Conservation (phyloP, 2,797 vertebrate genomes). For the Cryptoprocta ferox region DNA sequence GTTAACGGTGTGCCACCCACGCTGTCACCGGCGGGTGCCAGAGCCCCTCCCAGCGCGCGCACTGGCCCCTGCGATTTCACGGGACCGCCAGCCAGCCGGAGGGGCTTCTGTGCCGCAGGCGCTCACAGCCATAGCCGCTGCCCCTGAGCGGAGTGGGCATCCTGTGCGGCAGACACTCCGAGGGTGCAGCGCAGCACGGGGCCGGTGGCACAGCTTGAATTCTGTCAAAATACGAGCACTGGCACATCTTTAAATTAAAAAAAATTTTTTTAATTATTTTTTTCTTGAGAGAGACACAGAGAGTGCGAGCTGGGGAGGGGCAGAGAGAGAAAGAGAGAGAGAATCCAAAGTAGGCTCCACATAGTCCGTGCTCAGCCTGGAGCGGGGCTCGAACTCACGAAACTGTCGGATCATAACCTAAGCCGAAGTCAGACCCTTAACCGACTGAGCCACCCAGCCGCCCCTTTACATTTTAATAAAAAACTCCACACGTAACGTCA, state of each 20-base stretch:
- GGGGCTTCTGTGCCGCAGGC: background rate
- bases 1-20: background rate
- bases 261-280: no score
- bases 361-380: no score
- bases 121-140: background rate
- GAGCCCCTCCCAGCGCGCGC: background rate
- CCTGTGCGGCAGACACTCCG: background rate
- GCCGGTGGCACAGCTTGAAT: background rate
- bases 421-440: no score
- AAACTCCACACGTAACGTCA: background rate
- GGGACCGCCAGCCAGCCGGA: accelerated
- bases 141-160: background rate
- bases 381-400: accelerated
- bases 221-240: background rate
- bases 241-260: background rate
- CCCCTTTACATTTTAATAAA: background rate
- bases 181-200: background rate
- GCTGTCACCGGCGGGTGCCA: accelerated
- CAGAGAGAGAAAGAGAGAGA: no score
- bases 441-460: no score
- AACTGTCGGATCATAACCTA: no score
- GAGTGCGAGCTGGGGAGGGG: no score
- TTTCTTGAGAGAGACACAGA: no score
- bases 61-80: accelerated
- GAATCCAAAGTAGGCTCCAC: no score